Percentiles rank a stretch among this genome's conserved stretches.
These are phyloP conservation scores for Empis livida DNA, from an alignment of 2,888 invertebrate genomes.

Conservation along the genomic window DNA sequence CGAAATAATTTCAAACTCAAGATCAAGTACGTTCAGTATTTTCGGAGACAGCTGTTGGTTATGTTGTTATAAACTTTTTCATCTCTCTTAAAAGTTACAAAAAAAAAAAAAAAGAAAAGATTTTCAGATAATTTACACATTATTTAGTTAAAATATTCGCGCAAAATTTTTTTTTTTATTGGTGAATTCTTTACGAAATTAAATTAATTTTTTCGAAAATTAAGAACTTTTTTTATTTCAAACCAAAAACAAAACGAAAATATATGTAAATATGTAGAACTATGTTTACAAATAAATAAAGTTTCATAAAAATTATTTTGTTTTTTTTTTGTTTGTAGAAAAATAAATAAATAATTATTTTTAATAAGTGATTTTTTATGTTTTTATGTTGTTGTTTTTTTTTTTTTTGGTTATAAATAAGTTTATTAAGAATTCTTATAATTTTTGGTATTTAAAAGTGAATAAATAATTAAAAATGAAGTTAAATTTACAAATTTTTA, in stretches of 20 bases:
- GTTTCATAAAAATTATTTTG: not conserved
- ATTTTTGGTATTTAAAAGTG: not conserved
- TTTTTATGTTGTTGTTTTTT: too few species aligned
- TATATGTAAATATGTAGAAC: not conserved
- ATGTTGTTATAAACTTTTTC: constrained; percentile 2
- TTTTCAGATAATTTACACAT: not conserved
- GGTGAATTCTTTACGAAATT: not conserved
- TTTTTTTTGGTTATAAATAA: too few species aligned
- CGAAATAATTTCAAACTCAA: constrained; percentile 1
- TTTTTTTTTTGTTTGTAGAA: not conserved
- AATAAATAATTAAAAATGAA: not conserved
- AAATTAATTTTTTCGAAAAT: too few species aligned
- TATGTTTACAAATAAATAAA: not conserved
- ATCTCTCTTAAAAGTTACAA: not conserved
- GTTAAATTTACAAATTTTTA: not conserved
- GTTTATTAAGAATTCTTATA: too few species aligned
- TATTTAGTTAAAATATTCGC: too few species aligned
- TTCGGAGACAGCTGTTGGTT: constrained; percentile 12
- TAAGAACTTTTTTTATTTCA: too few species aligned
- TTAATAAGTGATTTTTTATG: not conserved
- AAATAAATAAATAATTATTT: too few species aligned
- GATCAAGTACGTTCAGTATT: constrained; percentile 14
- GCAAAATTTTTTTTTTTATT: not conserved
- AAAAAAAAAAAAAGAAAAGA: not conserved
- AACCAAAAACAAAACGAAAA: not conserved